Evolutionary conservation across 2,888 invertebrate genomes (phyloP).

Genomic region (Tolmerus cingulatus): DNA sequence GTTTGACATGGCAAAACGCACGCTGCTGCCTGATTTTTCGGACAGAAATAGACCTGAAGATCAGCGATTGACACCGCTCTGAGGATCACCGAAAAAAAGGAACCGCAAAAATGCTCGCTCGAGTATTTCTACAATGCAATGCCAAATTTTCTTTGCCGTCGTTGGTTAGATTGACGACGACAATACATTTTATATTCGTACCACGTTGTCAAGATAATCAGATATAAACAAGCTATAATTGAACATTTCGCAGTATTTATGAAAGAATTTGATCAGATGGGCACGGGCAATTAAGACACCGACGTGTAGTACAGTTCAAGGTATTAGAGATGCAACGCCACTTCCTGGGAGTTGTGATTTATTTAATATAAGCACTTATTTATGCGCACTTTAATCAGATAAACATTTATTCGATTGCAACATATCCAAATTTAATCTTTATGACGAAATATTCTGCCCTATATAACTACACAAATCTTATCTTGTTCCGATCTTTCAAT

Average conservation of each 20-base stretch:
- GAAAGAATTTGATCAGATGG: background rate
- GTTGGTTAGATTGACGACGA: background rate
- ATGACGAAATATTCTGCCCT: background rate
- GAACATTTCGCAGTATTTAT: background rate
- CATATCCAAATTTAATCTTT: background rate
- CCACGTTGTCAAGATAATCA: background rate
- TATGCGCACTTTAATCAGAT: background rate
- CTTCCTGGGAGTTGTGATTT: background rate
- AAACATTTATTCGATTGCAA: background rate
- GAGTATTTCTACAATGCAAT: constrained; percentile 21
- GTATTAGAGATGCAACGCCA: background rate
- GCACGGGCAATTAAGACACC: background rate
- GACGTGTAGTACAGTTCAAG: background rate
- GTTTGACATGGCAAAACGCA: background rate
- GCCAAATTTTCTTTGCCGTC: constrained; percentile 6
- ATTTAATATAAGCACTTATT: background rate
- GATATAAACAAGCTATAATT: background rate
- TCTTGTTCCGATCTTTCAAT: background rate
- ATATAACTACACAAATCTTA: background rate
- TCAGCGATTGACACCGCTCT: constrained; percentile 27
- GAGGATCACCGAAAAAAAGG: constrained; percentile 2
- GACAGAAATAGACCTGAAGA: constrained; percentile 16
- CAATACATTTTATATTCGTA: background rate
- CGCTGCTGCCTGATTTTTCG: background rate
- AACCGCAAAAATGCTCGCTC: background rate